These are phyloP conservation scores for Drosophila pruinosa DNA, from an alignment of 1,140 invertebrate genomes.

Conservation along the genomic window DNA sequence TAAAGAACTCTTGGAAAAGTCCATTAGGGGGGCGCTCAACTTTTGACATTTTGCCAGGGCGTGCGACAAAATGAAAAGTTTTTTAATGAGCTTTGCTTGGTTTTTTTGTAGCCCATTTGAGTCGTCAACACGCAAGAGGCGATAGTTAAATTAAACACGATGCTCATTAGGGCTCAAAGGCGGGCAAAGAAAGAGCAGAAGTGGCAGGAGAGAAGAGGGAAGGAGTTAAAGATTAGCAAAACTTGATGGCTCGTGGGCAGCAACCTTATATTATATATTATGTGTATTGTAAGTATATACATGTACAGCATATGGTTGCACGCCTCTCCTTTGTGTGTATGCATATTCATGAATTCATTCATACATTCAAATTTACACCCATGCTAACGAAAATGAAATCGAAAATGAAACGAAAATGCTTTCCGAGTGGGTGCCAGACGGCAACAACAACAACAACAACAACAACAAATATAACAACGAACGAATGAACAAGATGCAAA, in stretches of 20 bases:
- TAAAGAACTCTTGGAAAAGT: slow-evolving; percentile 10
- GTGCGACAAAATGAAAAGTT: slow-evolving; percentile 41
- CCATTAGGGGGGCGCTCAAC: slow-evolving; percentile 43
- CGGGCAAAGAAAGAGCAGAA: no score
- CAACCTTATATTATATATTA: background rate
- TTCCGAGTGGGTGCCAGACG: slow-evolving; percentile 58
- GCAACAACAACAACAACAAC: slow-evolving; percentile 31
- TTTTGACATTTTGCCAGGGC: slow-evolving; percentile 56
- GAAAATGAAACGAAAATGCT: slow-evolving; percentile 27
- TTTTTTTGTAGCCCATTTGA: background rate
- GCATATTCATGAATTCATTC: slow-evolving; percentile 54
- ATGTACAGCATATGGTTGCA: slow-evolving; percentile 23
- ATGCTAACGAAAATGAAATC: slow-evolving; percentile 59
- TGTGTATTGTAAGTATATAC: background rate
- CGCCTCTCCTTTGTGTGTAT: slow-evolving; percentile 39
- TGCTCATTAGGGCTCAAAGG: slow-evolving; percentile 31
- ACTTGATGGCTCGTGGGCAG: slow-evolving; percentile 39
- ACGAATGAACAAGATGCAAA: slow-evolving; percentile 34
- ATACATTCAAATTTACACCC: slow-evolving; percentile 49
- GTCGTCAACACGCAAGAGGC: slow-evolving; percentile 27
- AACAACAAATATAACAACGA: background rate
- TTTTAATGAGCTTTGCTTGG: slow-evolving; percentile 46
- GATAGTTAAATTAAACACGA: slow-evolving; percentile 41
- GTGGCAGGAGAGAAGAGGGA: background rate
- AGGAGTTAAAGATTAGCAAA: slow-evolving; percentile 30